phyloP scores from a whole-genome alignment of 2,888 invertebrate genomes.

The Chaetoderma sp. region DNA sequence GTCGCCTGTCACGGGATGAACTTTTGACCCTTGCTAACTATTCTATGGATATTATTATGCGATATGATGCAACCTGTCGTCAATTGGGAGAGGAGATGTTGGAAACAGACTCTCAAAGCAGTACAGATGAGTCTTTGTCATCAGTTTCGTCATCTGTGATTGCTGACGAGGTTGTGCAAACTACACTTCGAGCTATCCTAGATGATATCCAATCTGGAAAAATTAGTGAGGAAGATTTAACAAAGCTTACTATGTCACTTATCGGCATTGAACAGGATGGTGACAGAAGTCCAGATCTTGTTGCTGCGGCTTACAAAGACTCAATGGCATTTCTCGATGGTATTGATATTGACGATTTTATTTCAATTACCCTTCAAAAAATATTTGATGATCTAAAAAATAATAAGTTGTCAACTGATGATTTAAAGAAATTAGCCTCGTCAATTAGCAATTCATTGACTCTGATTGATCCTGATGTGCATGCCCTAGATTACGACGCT shows the following conservation, averaged over 20 bases:
- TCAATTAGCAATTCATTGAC: no score
- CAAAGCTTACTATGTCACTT: slow-evolving; percentile 39
- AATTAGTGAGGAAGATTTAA: slow-evolving; percentile 39
- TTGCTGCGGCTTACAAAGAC: neutral
- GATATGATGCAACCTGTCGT: no score
- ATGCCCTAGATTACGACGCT: slow-evolving; percentile 10
- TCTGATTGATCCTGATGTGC: no score
- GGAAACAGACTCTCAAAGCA: neutral
- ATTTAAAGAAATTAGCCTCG: slow-evolving; percentile 34
- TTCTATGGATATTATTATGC: slow-evolving; percentile 39
- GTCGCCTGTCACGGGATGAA: slow-evolving; percentile 38
- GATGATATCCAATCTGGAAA: slow-evolving; percentile 39
- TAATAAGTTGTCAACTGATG: slow-evolving; percentile 34
- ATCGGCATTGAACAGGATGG: slow-evolving; percentile 21
- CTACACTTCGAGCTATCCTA: slow-evolving; percentile 41
- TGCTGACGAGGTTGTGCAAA: slow-evolving; percentile 44
- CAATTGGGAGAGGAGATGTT: neutral
- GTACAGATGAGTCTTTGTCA: slow-evolving; percentile 13
- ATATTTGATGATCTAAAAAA: slow-evolving; percentile 40
- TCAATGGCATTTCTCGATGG: neutral
- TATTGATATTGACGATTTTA: no score
- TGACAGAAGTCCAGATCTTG: neutral
- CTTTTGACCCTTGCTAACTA: slow-evolving; percentile 40
- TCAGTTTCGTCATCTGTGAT: slow-evolving; percentile 34
- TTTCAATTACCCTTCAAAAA: slow-evolving; percentile 37